Conservation (phyloP, 2,113 vertebrate species). For the Zosterops pallidus region DNA sequence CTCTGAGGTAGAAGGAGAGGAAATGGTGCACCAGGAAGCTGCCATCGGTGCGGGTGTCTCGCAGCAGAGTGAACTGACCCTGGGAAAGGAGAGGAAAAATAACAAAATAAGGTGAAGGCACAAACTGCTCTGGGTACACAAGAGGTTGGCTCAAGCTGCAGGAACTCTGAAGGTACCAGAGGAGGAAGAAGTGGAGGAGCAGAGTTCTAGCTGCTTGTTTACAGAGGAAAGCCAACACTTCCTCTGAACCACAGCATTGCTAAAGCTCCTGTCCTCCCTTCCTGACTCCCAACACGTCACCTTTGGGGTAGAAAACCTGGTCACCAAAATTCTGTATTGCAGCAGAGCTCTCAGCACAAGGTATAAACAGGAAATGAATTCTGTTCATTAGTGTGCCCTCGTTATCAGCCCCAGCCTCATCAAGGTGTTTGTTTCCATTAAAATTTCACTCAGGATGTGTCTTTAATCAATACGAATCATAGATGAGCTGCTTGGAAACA, state of each 20-base stretch:
- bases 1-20: conserved; percentile 91
- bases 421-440: conserved; percentile 23
- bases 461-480: conserved; percentile 28
- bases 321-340: not conserved
- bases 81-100: conserved; percentile 26
- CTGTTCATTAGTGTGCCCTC: not conserved
- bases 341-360: not conserved
- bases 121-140: not conserved
- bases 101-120: not conserved
- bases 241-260: fast-evolving
- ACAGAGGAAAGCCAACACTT: not conserved
- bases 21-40: conserved; percentile 94
- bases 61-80: conserved; percentile 81
- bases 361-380: not conserved
- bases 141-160: not conserved
- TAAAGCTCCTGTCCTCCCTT: not conserved
- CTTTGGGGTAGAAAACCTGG: not conserved
- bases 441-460: not conserved
- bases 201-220: not conserved
- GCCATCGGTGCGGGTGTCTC: conserved; percentile 84
- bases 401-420: not conserved
- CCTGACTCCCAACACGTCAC: not conserved
- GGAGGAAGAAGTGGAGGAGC: not conserved
- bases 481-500: not conserved
- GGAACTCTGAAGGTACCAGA: not conserved